These are phyloP conservation scores for Acropora yongei DNA, from an alignment of 64 coral and sea anemone species.

Conservation along the genomic window DNA sequence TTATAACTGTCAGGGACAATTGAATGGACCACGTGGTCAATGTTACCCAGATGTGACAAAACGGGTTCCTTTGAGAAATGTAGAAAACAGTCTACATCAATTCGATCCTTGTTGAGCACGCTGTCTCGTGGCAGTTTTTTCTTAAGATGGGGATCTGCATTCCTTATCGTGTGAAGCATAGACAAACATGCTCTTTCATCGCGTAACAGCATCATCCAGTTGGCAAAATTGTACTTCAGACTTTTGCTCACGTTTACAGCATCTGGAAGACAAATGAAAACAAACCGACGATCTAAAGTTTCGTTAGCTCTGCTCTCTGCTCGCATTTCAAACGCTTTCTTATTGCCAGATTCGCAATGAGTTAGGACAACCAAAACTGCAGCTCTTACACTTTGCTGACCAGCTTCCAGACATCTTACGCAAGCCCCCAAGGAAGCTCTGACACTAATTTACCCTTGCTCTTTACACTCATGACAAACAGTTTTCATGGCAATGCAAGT, in stretches of 20 bases:
- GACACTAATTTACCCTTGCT: slow-evolving; percentile 32
- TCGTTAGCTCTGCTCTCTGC: slow-evolving; percentile 28
- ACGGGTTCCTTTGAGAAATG: neutral
- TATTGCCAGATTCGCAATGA: slow-evolving; percentile 73
- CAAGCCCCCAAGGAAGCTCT: neutral
- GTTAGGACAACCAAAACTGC: slow-evolving; percentile 57
- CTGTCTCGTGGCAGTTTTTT: slow-evolving; percentile 9
- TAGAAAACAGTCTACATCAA: slow-evolving; percentile 60
- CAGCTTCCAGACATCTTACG: slow-evolving; percentile 33
- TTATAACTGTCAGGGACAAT: slow-evolving; percentile 73
- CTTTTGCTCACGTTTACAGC: slow-evolving; percentile 17
- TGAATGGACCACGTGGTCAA: slow-evolving; percentile 64
- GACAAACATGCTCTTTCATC: slow-evolving; percentile 55
- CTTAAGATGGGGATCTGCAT: slow-evolving; percentile 6
- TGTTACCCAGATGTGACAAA: neutral
- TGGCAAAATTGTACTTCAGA: slow-evolving; percentile 17
- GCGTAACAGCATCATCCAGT: slow-evolving; percentile 48
- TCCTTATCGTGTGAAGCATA: slow-evolving; percentile 29
- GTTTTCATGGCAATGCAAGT: neutral
- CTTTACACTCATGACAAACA: neutral
- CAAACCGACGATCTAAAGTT: slow-evolving; percentile 32
- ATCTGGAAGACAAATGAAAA: slow-evolving; percentile 8
- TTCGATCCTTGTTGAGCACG: slow-evolving; percentile 43
- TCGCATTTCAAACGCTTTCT: slow-evolving; percentile 64
- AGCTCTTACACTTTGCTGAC: slow-evolving; percentile 31